phyloP scores from a whole-genome alignment of 2,888 invertebrate species.

The Lasioglossum figueresi region DNA sequence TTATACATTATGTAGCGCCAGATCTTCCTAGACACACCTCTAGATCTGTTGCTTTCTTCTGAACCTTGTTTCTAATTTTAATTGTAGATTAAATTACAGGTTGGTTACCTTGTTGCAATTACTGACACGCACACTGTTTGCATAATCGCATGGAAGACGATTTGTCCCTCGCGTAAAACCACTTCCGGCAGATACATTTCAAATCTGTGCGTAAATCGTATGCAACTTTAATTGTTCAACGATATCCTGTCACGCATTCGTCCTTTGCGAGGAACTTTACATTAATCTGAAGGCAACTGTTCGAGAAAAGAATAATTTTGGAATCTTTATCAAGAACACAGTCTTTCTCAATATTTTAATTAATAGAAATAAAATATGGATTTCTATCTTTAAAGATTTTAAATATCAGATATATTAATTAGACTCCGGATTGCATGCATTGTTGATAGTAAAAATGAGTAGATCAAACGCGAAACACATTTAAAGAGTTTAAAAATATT shows the following conservation, averaged over 20 bases:
- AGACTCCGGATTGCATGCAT: no score
- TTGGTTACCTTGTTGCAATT: background rate
- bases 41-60: background rate
- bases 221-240: background rate
- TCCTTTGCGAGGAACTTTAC: background rate
- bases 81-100: background rate
- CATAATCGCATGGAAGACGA: background rate
- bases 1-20: background rate
- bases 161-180: background rate
- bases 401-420: no score
- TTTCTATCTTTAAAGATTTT: no score
- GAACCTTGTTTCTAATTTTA: no score
- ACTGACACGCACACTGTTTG: background rate
- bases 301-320: background rate
- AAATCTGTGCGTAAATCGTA: background rate
- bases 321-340: background rate
- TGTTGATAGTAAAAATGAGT: no score
- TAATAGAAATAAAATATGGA: no score
- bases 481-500: no score
- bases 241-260: background rate
- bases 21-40: background rate
- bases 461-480: no score
- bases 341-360: background rate
- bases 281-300: background rate
- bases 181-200: background rate